phyloP scores from a whole-genome alignment of 2,113 vertebrate genomes.

The Nanorana parkeri region DNA sequence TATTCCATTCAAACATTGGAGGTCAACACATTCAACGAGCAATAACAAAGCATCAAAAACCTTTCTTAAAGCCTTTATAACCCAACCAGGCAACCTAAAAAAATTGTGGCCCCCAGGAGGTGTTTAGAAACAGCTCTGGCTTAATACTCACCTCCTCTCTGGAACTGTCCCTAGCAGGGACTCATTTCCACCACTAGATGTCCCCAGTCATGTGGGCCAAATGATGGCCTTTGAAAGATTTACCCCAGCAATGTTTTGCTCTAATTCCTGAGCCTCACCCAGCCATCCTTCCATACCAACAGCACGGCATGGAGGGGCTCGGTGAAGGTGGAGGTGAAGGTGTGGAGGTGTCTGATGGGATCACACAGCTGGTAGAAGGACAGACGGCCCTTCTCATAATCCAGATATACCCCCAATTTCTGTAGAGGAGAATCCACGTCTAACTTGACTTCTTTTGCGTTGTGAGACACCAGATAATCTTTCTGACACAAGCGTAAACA shows the following conservation, averaged over 20 bases:
- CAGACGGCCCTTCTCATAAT: constrained; percentile 36
- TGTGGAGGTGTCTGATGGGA: constrained; percentile 23
- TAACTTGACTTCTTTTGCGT: background rate
- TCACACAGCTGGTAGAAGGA: constrained; percentile 43
- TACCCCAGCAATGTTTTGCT: background rate
- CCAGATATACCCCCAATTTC: constrained; percentile 32
- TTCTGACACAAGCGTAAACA: constrained; percentile 37
- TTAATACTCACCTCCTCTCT: too few species aligned
- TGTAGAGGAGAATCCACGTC: background rate
- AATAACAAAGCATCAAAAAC: too few species aligned
- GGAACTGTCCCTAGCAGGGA: too few species aligned
- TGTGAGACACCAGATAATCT: constrained; percentile 15
- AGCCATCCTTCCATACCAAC: constrained; percentile 33
- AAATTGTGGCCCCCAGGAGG: too few species aligned
- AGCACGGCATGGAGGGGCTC: constrained; percentile 34
- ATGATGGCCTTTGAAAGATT: too few species aligned
- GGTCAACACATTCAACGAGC: too few species aligned
- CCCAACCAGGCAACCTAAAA: too few species aligned
- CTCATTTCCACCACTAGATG: too few species aligned
- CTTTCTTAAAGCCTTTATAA: too few species aligned
- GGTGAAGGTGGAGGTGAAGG: constrained; percentile 32
- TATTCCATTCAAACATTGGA: too few species aligned
- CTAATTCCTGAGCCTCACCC: constrained; percentile 33
- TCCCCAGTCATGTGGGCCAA: too few species aligned
- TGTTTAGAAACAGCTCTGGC: too few species aligned